These are phyloP conservation scores for Anarsia innoxiella DNA, from an alignment of 2,888 invertebrate species.

Conservation along the genomic window DNA sequence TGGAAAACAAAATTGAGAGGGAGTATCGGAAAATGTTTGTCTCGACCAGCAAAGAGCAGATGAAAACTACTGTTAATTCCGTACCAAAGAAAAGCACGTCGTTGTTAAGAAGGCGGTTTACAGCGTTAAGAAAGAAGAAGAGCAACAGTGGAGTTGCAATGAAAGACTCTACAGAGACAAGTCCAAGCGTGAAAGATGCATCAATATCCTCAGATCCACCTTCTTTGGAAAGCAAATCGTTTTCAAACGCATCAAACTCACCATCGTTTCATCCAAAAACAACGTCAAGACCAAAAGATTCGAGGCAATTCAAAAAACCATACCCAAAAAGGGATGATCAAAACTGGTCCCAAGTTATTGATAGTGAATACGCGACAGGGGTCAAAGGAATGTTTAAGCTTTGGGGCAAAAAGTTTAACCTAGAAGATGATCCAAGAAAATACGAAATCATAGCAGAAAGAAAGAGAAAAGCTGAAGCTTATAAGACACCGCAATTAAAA, in stretches of 20 bases:
- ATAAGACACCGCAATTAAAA: no score
- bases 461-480: not conserved
- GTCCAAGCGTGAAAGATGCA: conserved; percentile 34
- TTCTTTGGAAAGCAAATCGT: conserved; percentile 46
- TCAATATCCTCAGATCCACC: conserved; percentile 55
- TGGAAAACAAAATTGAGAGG: conserved; percentile 53
- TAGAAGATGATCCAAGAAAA: no score
- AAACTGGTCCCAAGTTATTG: conserved; percentile 15
- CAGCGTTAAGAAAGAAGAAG: conserved; percentile 47
- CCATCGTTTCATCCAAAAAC: conserved; percentile 13
- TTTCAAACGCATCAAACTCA: conserved; percentile 25
- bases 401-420: conserved; percentile 54
- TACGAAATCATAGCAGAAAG: conserved; percentile 17
- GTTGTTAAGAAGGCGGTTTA: conserved; percentile 42
- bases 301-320: conserved; percentile 20
- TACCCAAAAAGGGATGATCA: conserved; percentile 5
- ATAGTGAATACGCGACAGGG: conserved; percentile 35
- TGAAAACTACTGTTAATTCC: conserved; percentile 21
- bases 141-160: conserved; percentile 21
- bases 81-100: conserved; percentile 40
- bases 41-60: conserved; percentile 28
- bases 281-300: conserved; percentile 14
- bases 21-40: conserved; percentile 50
- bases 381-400: conserved; percentile 56
- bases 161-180: not conserved